Evolutionary conservation across 2,888 invertebrate species (phyloP), one percentile per base, ranked within the genome.

Genomic region (Scaptomyza parva): DNA sequence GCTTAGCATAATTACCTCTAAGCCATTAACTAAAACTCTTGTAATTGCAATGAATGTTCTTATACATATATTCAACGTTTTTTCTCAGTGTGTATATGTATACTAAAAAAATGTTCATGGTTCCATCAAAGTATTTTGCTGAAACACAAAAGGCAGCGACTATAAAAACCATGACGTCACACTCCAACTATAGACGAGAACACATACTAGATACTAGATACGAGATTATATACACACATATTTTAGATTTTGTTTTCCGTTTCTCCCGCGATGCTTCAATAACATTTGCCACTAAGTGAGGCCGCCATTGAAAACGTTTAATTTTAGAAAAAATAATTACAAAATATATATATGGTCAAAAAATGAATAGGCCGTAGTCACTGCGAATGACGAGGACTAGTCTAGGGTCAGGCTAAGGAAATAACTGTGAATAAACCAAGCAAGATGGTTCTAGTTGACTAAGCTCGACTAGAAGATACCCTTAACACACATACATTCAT

Each of bases 261-360:
- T 68, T 67, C 53, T 76, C 59, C 58, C 63, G 65, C 64, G 74
- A 63, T 69, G 50, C 69, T 80, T 78, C 78, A 82, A 84, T 81
- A 82, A 74, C 82, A 81, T 74, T 76, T 82, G 70, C 71, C 77
- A 71, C 66, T 82, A 66, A 62, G 65, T 74, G 76, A 78, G 81
- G 78, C 74, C 78, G 76, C 74, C 85, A 78, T 78, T 74, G 85
- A 78, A 81, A 78, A 74, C 69, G 67, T 75, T 66, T 75, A 75
- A 75, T 52, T 84, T 84, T 81, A 84, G 85, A 84, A 80, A 61
- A 73, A 78, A 76, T 64, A 70, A 70, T 64, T 78, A 76, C 62
- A 82, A 75, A 72, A 66, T 64, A 28, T 57, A 66, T 64, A 28
- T 57, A 66, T 78, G 75, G 65, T 63, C 69, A 69, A 69, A 78